phyloP scores from a whole-genome alignment of 64 coral and sea anemone species.

The Stylophora pistillata region DNA sequence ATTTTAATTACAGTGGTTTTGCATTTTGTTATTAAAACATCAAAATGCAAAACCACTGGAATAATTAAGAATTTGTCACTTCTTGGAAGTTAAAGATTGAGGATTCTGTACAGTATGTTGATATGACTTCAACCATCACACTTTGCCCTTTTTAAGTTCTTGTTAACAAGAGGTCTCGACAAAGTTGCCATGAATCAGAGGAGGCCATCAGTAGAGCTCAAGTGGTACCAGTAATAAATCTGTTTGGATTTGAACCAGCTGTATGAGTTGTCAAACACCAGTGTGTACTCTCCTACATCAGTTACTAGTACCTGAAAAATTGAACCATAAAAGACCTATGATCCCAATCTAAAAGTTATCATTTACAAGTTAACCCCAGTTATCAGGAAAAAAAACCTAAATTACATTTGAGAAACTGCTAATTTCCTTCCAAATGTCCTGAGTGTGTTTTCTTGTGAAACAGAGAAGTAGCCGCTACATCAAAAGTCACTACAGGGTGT shows the following conservation, averaged over 20 bases:
- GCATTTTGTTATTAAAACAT: too few relatives aligned
- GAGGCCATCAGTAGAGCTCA: background rate
- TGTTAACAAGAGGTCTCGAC: too few relatives aligned
- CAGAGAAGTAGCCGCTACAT: too few relatives aligned
- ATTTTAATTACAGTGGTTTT: too few relatives aligned
- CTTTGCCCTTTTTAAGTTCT: background rate
- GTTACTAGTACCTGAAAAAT: slow-evolving; percentile 52
- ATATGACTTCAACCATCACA: background rate
- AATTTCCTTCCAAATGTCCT: too few relatives aligned
- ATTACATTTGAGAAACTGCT: too few relatives aligned
- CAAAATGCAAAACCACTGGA: too few relatives aligned
- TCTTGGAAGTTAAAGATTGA: background rate
- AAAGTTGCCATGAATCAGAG: background rate
- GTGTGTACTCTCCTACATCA: slow-evolving; percentile 57
- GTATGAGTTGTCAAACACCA: slow-evolving; percentile 90
- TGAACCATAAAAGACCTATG: background rate
- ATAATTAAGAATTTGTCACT: too few relatives aligned
- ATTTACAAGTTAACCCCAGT: background rate
- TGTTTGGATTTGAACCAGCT: slow-evolving; percentile 94
- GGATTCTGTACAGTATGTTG: background rate
- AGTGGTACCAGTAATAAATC: slow-evolving; percentile 88
- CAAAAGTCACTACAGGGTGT: too few relatives aligned
- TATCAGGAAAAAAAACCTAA: too few relatives aligned
- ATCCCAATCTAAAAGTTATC: background rate
- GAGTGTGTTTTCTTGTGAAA: too few relatives aligned